Evolutionary conservation across 2,888 invertebrate genomes (phyloP).

Genomic region (Spisula subtruncata): DNA sequence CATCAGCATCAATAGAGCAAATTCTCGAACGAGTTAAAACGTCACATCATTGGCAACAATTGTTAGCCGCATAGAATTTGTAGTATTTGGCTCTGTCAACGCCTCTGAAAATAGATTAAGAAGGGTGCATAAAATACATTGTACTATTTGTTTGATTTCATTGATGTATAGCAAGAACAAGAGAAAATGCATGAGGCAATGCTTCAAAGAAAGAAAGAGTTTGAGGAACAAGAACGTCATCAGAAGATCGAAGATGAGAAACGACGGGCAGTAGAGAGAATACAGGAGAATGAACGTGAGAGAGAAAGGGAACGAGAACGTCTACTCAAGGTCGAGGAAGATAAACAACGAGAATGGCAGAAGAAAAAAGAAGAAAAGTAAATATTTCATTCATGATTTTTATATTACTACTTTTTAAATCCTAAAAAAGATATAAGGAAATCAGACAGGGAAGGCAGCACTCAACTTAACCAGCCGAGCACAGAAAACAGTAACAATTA

Average conservation of each 20-base stretch:
- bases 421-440: too few relatives aligned
- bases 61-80: too few relatives aligned
- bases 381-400: neutral
- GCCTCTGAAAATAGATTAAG: too few relatives aligned
- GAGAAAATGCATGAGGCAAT: conserved; percentile 72
- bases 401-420: too few relatives aligned
- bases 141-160: neutral
- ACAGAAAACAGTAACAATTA: too few relatives aligned
- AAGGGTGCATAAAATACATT: too few relatives aligned
- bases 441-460: too few relatives aligned
- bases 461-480: too few relatives aligned
- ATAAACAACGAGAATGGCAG: conserved; percentile 72
- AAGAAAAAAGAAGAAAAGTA: conserved; percentile 76
- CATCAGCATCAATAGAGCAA: too few relatives aligned
- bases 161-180: conserved; percentile 73
- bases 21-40: too few relatives aligned
- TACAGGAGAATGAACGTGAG: conserved; percentile 71
- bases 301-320: conserved; percentile 71
- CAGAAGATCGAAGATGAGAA: conserved; percentile 76
- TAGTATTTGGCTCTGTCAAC: too few relatives aligned
- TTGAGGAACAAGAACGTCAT: conserved; percentile 77
- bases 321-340: conserved; percentile 69
- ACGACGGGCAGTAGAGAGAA: conserved; percentile 70
- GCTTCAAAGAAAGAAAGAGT: conserved; percentile 77
- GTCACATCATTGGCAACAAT: too few relatives aligned